phyloP scores from a whole-genome alignment of 2,888 invertebrate genomes.

The Andrena bucephala region DNA sequence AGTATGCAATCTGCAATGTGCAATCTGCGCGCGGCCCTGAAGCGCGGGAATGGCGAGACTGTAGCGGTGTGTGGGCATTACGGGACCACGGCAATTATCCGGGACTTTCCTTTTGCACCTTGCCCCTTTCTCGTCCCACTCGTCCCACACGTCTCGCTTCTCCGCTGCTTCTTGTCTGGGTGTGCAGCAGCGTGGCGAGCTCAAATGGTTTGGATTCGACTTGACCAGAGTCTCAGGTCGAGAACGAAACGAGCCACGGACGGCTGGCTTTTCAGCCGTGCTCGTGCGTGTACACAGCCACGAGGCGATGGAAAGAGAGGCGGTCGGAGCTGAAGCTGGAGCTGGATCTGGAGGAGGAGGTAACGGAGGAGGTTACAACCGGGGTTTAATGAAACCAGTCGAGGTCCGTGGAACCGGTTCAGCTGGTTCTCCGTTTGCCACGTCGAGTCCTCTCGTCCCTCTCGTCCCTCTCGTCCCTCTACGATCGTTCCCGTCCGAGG shows the following conservation, averaged over 20 bases:
- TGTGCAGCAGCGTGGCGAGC: background rate
- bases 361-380: slow-evolving; percentile 76
- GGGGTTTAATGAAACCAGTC: slow-evolving; percentile 82
- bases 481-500: slow-evolving; percentile 13
- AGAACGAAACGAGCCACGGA: slow-evolving; percentile 62
- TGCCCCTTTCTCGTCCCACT: slow-evolving; percentile 35
- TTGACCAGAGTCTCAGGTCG: slow-evolving; percentile 32
- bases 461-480: slow-evolving; percentile 45
- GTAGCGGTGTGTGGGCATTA: slow-evolving; percentile 65
- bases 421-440: slow-evolving; percentile 74
- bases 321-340: slow-evolving; percentile 35
- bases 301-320: slow-evolving; percentile 61
- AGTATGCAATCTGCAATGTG: slow-evolving; percentile 3
- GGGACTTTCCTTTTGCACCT: slow-evolving; percentile 73
- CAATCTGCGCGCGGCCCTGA: slow-evolving; percentile 41
- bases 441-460: slow-evolving; percentile 28
- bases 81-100: slow-evolving; percentile 74
- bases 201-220: slow-evolving; percentile 37
- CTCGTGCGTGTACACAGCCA: slow-evolving; percentile 62
- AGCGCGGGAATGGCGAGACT: slow-evolving; percentile 38
- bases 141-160: background rate
- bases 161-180: too few species aligned
- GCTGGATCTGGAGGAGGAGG: slow-evolving; percentile 38
- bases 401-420: slow-evolving; percentile 80
- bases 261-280: slow-evolving; percentile 66